phyloP scores from a whole-genome alignment of 2,888 invertebrate species.

The Ceramica pisi region DNA sequence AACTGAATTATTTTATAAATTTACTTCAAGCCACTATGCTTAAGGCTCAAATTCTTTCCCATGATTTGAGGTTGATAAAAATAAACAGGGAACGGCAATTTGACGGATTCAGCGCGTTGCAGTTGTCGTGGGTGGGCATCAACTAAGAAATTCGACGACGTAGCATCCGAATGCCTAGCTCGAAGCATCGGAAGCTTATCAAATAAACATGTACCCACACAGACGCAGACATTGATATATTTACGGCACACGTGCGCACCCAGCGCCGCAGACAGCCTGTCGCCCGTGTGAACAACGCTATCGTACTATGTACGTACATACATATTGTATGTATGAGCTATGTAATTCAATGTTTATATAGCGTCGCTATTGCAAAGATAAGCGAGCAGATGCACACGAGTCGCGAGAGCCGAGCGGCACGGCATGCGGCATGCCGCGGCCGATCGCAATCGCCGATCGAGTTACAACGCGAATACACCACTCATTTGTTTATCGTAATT shows the following conservation, averaged over 20 bases:
- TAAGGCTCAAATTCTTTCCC: not conserved
- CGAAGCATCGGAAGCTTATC: slow-evolving; percentile 89
- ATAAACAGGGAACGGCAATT: slow-evolving; percentile 25
- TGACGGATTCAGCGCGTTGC: slow-evolving; percentile 37
- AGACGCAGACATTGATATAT: slow-evolving; percentile 79
- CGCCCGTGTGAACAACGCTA: slow-evolving; percentile 89
- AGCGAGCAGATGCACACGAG: slow-evolving; percentile 67
- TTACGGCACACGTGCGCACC: slow-evolving; percentile 85
- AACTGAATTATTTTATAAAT: not conserved
- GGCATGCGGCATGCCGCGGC: slow-evolving; percentile 56
- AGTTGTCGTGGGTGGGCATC: slow-evolving; percentile 81
- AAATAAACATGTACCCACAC: slow-evolving; percentile 88
- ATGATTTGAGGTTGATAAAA: slow-evolving; percentile 23
- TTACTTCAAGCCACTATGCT: no score
- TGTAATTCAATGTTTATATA: slow-evolving; percentile 85
- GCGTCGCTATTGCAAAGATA: slow-evolving; percentile 79
- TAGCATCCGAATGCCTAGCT: slow-evolving; percentile 86
- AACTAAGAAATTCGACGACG: slow-evolving; percentile 83
- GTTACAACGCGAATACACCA: slow-evolving; percentile 73
- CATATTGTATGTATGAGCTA: slow-evolving; percentile 78
- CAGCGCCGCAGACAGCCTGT: slow-evolving; percentile 89
- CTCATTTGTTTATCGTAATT: slow-evolving; percentile 69
- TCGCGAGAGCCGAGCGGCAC: slow-evolving; percentile 55
- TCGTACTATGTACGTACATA: slow-evolving; percentile 85
- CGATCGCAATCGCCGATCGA: slow-evolving; percentile 74